Evolutionary conservation across 2,888 invertebrate species (phyloP).

Genomic region (Campoplex capitator): DNA sequence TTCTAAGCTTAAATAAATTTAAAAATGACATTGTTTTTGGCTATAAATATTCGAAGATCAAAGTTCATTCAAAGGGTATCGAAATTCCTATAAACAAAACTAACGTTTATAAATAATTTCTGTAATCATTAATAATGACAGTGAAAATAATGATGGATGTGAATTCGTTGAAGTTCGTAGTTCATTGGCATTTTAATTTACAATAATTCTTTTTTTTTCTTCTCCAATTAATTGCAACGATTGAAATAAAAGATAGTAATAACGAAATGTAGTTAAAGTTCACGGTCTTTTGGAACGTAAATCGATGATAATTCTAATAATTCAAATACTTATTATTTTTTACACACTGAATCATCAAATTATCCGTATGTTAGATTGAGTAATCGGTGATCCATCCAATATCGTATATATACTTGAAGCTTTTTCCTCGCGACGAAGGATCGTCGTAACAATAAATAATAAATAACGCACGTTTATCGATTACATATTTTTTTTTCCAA

Average conservation of each 20-base stretch:
- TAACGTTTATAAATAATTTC: not conserved
- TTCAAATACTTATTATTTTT: slow-evolving; percentile 13
- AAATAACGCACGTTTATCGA: slow-evolving; percentile 4
- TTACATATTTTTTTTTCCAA: slow-evolving; percentile 4
- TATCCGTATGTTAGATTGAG: slow-evolving; percentile 5
- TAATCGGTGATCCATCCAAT: slow-evolving; percentile 43
- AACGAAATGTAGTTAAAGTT: slow-evolving; percentile 36
- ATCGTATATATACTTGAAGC: slow-evolving; percentile 2
- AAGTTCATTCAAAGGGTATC: not conserved
- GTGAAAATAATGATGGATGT: not conserved
- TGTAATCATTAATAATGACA: not conserved
- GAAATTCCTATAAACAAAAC: not conserved
- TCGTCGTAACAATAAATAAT: slow-evolving; percentile 22
- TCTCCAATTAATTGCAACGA: too few relatives aligned
- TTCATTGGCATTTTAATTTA: not conserved
- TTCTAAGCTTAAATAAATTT: too few relatives aligned
- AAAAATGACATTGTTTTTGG: not conserved
- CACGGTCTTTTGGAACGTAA: slow-evolving; percentile 19
- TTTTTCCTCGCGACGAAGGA: slow-evolving; percentile 13
- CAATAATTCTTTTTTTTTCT: too few relatives aligned
- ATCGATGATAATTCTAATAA: slow-evolving; percentile 17
- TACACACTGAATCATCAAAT: slow-evolving; percentile 19
- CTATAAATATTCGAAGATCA: not conserved
- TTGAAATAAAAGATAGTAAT: not conserved
- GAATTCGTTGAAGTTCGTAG: not conserved